These are phyloP conservation scores for Antedon mediterranea DNA, from an alignment of 53 echinoderm and acorn worm genomes.

Conservation along the genomic window DNA sequence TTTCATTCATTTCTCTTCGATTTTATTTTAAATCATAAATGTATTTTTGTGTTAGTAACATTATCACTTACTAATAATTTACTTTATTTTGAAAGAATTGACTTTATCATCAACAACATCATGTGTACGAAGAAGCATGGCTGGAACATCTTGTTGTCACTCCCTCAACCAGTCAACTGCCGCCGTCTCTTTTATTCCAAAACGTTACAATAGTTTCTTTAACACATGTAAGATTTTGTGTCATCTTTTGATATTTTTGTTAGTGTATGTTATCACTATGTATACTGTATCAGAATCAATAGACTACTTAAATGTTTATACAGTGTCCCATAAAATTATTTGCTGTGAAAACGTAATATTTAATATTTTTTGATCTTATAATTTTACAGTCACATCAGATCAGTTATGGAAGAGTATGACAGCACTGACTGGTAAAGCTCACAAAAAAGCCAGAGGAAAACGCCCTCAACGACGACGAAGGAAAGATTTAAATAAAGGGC, in stretches of 20 bases:
- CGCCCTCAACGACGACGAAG: slow-evolving; percentile 50
- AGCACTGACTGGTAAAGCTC: slow-evolving; percentile 79
- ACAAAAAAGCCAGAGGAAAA: slow-evolving; percentile 85
- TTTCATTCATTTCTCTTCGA: no score
- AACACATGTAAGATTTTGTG: not conserved
- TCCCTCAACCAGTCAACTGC: not conserved
- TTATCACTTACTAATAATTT: no score
- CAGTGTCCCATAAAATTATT: no score
- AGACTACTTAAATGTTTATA: no score
- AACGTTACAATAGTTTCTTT: not conserved
- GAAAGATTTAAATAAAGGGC: slow-evolving; percentile 90
- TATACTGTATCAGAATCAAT: no score
- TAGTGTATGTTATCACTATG: no score
- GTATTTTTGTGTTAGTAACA: no score
- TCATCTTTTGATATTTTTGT: no score
- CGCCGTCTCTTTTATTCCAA: not conserved
- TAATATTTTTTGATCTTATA: not conserved
- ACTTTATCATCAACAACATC: not conserved
- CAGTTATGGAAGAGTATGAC: slow-evolving; percentile 89
- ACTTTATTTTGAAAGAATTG: not conserved
- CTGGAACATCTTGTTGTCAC: not conserved
- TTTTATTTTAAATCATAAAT: no score
- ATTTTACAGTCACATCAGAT: slow-evolving; percentile 67
- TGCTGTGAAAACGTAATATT: no score
- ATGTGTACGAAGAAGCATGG: not conserved